phyloP scores from a whole-genome alignment of 2,888 invertebrate species.

The Drosophila fulvimacula region DNA sequence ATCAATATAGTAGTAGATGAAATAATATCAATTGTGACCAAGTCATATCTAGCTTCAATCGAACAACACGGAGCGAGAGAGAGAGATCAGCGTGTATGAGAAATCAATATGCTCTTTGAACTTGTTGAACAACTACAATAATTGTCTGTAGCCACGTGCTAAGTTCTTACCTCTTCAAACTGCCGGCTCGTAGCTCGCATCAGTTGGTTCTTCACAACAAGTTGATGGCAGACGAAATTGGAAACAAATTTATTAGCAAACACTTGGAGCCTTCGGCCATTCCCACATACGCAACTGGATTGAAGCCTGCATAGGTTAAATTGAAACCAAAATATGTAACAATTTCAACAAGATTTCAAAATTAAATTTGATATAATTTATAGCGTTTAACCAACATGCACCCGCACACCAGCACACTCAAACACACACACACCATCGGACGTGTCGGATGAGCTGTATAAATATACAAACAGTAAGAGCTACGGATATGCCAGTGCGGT shows the following conservation, averaged over 20 bases:
- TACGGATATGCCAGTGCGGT: slow-evolving; percentile 60
- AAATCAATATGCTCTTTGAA: neutral
- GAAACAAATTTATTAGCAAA: slow-evolving; percentile 13
- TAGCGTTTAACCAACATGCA: slow-evolving; percentile 35
- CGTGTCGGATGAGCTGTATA: slow-evolving; percentile 31
- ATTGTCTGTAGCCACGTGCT: neutral
- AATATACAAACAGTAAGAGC: slow-evolving; percentile 38
- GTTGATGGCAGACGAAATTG: neutral
- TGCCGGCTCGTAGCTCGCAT: neutral
- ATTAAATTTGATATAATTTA: slow-evolving; percentile 75
- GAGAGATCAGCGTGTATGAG: neutral
- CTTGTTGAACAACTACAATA: neutral
- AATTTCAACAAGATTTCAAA: slow-evolving; percentile 58
- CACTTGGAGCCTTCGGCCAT: neutral
- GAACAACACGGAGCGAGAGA: neutral
- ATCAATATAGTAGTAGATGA: neutral
- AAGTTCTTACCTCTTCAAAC: neutral
- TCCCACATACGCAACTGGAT: neutral
- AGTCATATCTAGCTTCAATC: too few species aligned
- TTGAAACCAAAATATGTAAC: slow-evolving; percentile 42
- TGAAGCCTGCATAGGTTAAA: slow-evolving; percentile 11
- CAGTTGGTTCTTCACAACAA: neutral
- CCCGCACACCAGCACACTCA: slow-evolving; percentile 3
- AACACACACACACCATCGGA: neutral
- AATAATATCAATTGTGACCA: neutral